phyloP scores from a whole-genome alignment of 2,113 vertebrate genomes.

The Amphiprion percula region DNA sequence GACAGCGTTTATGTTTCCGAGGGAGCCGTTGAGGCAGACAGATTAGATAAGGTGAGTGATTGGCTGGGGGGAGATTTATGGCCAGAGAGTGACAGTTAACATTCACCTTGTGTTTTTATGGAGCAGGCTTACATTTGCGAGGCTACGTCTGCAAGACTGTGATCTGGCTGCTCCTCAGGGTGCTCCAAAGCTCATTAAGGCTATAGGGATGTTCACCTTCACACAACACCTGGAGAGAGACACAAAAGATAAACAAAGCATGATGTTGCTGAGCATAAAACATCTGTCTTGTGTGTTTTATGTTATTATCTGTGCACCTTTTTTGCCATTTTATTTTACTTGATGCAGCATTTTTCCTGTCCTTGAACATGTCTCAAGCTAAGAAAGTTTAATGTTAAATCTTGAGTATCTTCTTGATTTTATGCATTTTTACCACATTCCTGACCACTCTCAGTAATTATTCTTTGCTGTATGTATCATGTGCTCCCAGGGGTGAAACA shows the following conservation, averaged over 20 bases:
- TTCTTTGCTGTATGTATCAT: conserved; percentile 15
- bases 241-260: conserved; percentile 7
- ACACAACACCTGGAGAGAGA: conserved; percentile 46
- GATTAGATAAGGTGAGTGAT: conserved; percentile 84
- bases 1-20: conserved; percentile 83
- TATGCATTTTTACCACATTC: conserved; percentile 25
- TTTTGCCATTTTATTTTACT: conserved; percentile 25
- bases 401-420: background rate
- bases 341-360: conserved; percentile 25
- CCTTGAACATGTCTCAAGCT: conserved; percentile 5
- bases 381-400: conserved; percentile 7
- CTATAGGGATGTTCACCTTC: conserved; percentile 45
- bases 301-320: conserved; percentile 7
- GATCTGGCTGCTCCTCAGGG: conserved; percentile 52
- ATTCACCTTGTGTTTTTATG: conserved; percentile 81
- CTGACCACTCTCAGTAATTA: conserved; percentile 31
- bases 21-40: conserved; percentile 78
- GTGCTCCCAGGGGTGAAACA: conserved; percentile 26
- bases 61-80: conserved; percentile 73
- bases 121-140: conserved; percentile 45
- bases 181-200: conserved; percentile 47
- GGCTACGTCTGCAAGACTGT: conserved; percentile 25
- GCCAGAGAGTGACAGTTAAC: conserved; percentile 74
- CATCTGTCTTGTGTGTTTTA: conserved; percentile 43
- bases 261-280: conserved; percentile 19